A percentile compares a stretch with the other conserved stretches of the same genome.
Conservation (phyloP, 2,797 vertebrate species). For the Lophotriccus pileatus region DNA sequence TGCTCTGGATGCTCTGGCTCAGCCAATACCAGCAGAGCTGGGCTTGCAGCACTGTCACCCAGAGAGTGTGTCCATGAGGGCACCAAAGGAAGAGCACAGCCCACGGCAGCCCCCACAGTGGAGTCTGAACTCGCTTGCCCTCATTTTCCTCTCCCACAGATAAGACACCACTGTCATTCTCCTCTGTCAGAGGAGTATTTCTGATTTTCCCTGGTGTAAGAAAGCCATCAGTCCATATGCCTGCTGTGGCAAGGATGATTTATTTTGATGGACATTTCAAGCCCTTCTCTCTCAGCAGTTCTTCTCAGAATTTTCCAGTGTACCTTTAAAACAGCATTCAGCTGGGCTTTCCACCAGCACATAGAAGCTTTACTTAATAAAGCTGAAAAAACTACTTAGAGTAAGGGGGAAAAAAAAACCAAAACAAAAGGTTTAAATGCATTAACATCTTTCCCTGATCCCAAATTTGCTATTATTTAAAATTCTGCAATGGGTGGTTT, state of each 20-base stretch:
- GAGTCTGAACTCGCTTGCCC: neutral
- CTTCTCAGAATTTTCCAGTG: neutral
- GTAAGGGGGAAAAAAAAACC: neutral
- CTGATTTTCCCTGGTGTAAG: neutral
- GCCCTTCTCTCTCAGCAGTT: neutral
- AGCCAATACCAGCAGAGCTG: accelerated
- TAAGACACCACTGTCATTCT: neutral
- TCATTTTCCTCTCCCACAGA: neutral
- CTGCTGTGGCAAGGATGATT: neutral
- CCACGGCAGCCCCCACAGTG: accelerated
- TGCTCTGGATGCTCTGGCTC: accelerated
- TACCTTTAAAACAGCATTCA: neutral
- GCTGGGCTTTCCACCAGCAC: neutral
- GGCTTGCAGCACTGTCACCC: accelerated
- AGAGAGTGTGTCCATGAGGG: accelerated
- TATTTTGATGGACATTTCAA: neutral
- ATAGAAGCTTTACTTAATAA: neutral
- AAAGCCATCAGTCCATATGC: neutral
- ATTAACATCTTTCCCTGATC: neutral
- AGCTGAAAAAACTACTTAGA: neutral
- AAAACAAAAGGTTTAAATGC: neutral
- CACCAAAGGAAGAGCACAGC: neutral
- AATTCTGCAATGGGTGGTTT: neutral
- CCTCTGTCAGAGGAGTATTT: neutral
- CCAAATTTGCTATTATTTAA: neutral